phyloP scores from a whole-genome alignment of 2,888 invertebrate genomes.

The Drosophila testacea region DNA sequence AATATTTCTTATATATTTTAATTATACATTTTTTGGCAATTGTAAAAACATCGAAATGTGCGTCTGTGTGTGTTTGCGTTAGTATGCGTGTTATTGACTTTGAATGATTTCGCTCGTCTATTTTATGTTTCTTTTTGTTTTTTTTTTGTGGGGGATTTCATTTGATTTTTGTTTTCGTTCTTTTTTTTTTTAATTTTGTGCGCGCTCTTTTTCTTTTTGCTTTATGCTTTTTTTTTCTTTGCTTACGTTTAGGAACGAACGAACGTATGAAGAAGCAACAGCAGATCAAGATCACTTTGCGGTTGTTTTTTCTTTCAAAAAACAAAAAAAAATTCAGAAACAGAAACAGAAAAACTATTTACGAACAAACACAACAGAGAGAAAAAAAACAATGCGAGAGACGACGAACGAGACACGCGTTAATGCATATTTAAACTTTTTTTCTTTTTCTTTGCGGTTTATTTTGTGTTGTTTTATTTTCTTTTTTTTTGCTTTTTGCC shows the following conservation, averaged over 20 bases:
- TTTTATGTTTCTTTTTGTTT: conserved; percentile 40
- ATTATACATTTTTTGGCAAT: conserved; percentile 27
- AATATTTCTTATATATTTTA: conserved; percentile 9
- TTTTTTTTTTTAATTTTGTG: conserved; percentile 25
- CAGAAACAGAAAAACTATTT: conserved; percentile 45
- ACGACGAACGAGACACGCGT: conserved; percentile 29
- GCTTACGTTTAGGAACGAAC: conserved; percentile 59
- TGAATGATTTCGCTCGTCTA: conserved; percentile 52
- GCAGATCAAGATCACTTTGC: conserved; percentile 59
- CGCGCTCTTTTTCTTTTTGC: conserved; percentile 43
- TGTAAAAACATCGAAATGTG: conserved; percentile 38
- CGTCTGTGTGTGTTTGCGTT: background rate
- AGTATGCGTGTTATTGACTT: conserved; percentile 25
- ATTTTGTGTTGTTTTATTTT: conserved; percentile 34
- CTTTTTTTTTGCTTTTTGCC: conserved; percentile 50
- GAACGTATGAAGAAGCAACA: conserved; percentile 45
- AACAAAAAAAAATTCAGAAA: background rate
- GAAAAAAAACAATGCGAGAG: conserved; percentile 50
- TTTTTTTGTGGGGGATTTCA: conserved; percentile 27
- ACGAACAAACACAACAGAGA: conserved; percentile 56
- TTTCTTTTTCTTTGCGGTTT: conserved; percentile 30
- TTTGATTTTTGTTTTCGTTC: conserved; percentile 20
- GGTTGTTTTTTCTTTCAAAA: conserved; percentile 29
- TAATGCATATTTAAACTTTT: conserved; percentile 59
- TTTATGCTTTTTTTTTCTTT: conserved; percentile 28